Evolutionary conservation across 2,797 vertebrate species (phyloP), one percentile per base, ranked within the genome.

Genomic region (Centropyge bicolor): DNA sequence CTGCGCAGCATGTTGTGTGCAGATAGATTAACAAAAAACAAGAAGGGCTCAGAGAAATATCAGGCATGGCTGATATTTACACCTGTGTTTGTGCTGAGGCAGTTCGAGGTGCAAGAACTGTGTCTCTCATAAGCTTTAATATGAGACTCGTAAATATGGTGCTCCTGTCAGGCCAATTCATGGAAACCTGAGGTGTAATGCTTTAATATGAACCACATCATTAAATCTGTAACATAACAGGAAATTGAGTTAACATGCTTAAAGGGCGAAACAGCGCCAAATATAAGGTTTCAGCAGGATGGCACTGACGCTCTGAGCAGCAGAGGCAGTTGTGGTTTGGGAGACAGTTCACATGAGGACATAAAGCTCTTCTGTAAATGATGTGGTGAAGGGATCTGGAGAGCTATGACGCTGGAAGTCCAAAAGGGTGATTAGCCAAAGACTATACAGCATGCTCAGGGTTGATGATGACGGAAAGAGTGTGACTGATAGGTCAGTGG

Each of bases 331-430:
- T 69, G 76, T 66, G 67, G 72, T 79, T 79, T 52, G 76, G 71
- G 55, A 78, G 74, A 77, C 67, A 54, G 91, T 87, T 92, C 85
- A 88, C 55, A 45, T 56, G 9, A 89, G 89, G 90, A 91, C 86
- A 86, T 74, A 76, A 73, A 75, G 66, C 70, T 74, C 70, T 66
- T 60, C 71, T 78, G 76, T 86, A 81, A 88, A 84, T 79, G 75
- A 86, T 81, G 88, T 14, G 84, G 72, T 61, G 77, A 87, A 71
- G 71, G 80, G 73, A 81, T 86, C 67, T 78, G 86, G 84, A 68
- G 81, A 82, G 80, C 84, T 63, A 36, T 74, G 62, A 62, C 14
- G 46, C 54, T 79, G 72, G 63, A 70, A 77, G 78, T 81, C 70
- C 70, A 78, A 75, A 81, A 80, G 78, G 69, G 65, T 72, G 80